Conservation (phyloP, 2,888 invertebrate species). For the Eucera pruinosa region DNA sequence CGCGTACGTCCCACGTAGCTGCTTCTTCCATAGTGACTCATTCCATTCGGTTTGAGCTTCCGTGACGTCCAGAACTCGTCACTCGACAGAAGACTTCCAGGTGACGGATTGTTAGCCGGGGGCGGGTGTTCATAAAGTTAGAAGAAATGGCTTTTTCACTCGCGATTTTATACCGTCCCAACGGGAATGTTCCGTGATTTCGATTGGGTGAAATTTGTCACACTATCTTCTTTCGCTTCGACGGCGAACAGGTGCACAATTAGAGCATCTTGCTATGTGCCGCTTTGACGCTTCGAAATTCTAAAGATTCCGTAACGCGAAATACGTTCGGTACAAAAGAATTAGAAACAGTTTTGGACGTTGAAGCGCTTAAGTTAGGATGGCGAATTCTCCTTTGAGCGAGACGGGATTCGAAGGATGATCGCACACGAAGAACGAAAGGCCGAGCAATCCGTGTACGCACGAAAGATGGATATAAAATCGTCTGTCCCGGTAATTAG, state of each 20-base stretch:
- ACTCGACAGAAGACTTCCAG: slow-evolving; percentile 53
- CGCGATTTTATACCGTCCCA: slow-evolving; percentile 35
- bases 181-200: slow-evolving; percentile 18
- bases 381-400: not conserved
- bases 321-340: not conserved
- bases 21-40: slow-evolving; percentile 65
- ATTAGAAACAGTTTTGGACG: not conserved
- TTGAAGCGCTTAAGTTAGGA: not conserved
- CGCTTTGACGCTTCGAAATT: not conserved
- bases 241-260: slow-evolving; percentile 21
- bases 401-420: slow-evolving; percentile 2
- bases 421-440: not conserved
- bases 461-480: slow-evolving; percentile 56
- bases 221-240: not conserved
- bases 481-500: slow-evolving; percentile 51
- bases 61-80: slow-evolving; percentile 52
- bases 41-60: slow-evolving; percentile 58
- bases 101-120: slow-evolving; percentile 76
- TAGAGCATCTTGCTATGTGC: not conserved
- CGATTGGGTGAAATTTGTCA: slow-evolving; percentile 39
- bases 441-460: too few species aligned
- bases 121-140: slow-evolving; percentile 54
- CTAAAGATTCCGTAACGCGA: not conserved
- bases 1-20: slow-evolving; percentile 64
- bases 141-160: slow-evolving; percentile 4